Conservation (phyloP, 35 echinoderm and acorn worm genomes). For the Diadema setosum region DNA sequence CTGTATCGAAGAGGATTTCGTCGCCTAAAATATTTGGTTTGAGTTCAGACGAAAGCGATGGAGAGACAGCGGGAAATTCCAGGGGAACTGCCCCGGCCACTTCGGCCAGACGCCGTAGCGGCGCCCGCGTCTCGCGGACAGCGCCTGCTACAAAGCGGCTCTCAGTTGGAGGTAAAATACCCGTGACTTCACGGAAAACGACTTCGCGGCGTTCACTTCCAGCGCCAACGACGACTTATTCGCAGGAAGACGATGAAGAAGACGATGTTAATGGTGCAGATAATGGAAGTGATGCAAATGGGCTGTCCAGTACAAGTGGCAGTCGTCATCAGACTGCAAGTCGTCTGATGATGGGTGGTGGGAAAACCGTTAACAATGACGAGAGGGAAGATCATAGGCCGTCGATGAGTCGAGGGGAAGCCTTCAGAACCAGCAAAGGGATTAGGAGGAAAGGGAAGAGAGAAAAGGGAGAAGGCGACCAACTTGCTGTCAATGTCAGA, state of each 20-base stretch:
- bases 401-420: background rate
- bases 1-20: background rate
- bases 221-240: background rate
- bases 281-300: background rate
- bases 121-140: background rate
- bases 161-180: background rate
- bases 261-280: background rate
- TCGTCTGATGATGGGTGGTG: no score
- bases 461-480: background rate
- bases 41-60: conserved; percentile 66
- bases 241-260: background rate
- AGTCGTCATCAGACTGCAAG: no score
- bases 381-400: background rate
- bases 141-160: background rate
- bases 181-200: background rate
- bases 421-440: no score
- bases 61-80: conserved; percentile 18
- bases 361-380: background rate
- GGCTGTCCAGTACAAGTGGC: background rate
- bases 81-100: conserved; percentile 20
- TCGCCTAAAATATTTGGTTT: conserved; percentile 51
- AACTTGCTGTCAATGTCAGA: background rate
- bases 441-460: no score
- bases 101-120: background rate
- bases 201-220: background rate